phyloP scores from a whole-genome alignment of 2,888 invertebrate species.

The Drosophila neonasuta region DNA sequence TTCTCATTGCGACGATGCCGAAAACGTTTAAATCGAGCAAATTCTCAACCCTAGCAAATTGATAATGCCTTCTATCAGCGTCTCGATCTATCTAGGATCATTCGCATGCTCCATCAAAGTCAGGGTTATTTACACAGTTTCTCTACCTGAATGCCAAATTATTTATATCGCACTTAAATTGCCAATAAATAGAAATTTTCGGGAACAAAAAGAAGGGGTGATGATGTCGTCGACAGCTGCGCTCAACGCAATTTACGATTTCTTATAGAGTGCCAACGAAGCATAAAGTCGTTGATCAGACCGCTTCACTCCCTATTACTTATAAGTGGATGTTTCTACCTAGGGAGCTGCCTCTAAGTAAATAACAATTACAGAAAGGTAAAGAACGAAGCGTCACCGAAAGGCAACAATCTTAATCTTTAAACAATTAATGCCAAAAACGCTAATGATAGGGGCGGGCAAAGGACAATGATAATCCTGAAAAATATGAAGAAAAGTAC shows the following conservation, averaged over 20 bases:
- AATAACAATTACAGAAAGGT: constrained; percentile 60
- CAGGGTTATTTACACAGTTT: constrained; percentile 28
- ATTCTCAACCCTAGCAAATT: constrained; percentile 73
- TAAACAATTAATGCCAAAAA: constrained; percentile 58
- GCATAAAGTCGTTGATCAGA: constrained; percentile 65
- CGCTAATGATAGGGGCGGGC: constrained; percentile 69
- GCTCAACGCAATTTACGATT: constrained; percentile 53
- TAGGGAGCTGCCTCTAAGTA: constrained; percentile 57
- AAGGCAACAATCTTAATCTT: constrained; percentile 71
- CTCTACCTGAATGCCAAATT: constrained; percentile 72
- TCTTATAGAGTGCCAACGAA: constrained; percentile 44
- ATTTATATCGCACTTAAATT: constrained; percentile 76
- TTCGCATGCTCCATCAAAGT: constrained; percentile 68
- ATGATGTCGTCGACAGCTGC: constrained; percentile 68
- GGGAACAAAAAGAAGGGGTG: constrained; percentile 59
- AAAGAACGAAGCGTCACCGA: constrained; percentile 8
- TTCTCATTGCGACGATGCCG: constrained; percentile 7
- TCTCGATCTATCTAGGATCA: constrained; percentile 36
- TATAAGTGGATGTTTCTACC: constrained; percentile 17
- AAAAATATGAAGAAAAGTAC: constrained; percentile 42
- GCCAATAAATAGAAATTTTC: constrained; percentile 71
- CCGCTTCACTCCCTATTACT: constrained; percentile 24
- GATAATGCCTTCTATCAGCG: constrained; percentile 63
- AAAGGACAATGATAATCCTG: constrained; percentile 60
- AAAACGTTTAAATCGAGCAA: constrained; percentile 59